Conservation (phyloP, 2,797 vertebrate species). For the Halcyon leucocephala region DNA sequence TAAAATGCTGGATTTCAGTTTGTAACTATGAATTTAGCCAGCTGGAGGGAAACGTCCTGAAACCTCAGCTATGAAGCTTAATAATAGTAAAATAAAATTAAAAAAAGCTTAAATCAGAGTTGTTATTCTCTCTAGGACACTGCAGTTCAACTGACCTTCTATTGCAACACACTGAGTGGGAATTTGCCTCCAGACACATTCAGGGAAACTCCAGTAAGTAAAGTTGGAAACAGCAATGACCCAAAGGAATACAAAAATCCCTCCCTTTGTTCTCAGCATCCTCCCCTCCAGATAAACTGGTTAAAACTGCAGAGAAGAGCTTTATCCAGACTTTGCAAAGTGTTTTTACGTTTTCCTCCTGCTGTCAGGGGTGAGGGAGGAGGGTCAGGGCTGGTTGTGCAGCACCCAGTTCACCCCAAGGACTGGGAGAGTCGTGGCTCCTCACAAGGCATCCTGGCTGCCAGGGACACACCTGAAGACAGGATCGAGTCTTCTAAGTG, state of each 20-base stretch:
- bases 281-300: background rate
- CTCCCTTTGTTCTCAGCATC: background rate
- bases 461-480: slow-evolving; percentile 85
- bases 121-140: background rate
- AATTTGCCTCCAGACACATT: background rate
- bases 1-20: background rate
- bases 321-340: background rate
- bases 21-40: background rate
- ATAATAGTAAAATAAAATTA: background rate
- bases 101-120: background rate
- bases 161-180: background rate
- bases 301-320: background rate
- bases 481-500: slow-evolving; percentile 81
- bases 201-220: background rate
- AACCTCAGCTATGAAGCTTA: background rate
- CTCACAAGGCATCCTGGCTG: background rate
- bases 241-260: background rate
- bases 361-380: background rate
- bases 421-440: rapidly evolving
- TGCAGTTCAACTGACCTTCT: background rate
- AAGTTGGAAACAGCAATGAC: background rate
- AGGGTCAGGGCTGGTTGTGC: background rate
- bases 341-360: background rate
- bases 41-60: background rate
- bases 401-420: background rate